Evolutionary conservation across 2,888 invertebrate genomes (phyloP), one percentile per base, ranked within the genome.

Genomic region (Agrotis exclamationis): DNA sequence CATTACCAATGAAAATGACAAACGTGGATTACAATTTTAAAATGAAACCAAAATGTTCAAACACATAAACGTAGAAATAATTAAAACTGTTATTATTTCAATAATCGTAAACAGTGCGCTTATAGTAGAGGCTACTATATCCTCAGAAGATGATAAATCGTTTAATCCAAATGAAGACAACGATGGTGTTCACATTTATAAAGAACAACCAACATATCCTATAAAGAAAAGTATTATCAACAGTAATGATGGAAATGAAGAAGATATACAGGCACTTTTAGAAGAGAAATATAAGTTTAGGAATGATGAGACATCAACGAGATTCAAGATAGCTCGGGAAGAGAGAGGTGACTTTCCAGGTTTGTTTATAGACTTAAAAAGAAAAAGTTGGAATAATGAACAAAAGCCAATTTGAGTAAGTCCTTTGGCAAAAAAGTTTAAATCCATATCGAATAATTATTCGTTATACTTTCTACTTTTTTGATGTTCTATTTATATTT

Each of bases 261-360:
- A 91, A 62, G 84, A 87, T 16, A 90, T 95, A 2, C 93, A 93
- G 64, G 76, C 84, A 0, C 72, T 94, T 13, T 70, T 96, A 1
- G 95, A 96, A 87, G 92, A 94, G 39, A 94, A 92, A 65, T 95
- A 95, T 76, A 94, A 88, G 77, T 96, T 96, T 81, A 89, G 79
- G 48, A 95, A 94, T 82, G 93, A 95, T 80, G 92, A 92, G 64
- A 88, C 78, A 0, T 92, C 95, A 0, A 95, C 89, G 0, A 90
- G 96, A 47, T 96, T 86, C 70, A 91, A 85, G 50, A 89, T 95
- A 7, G 77, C 91, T 1, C 87, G 80, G 4, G 89, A 90, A 28
- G 91, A 89, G 0, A 86, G 84, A 44, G 79, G 83, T 18, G 80
- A 86, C 7, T 85, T 80, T 74, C 76, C 90, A 84, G 91, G 94